Base-by-base conservation (phyloP, 2,113 vertebrate genomes). In the Geococcyx californianus region DNA sequence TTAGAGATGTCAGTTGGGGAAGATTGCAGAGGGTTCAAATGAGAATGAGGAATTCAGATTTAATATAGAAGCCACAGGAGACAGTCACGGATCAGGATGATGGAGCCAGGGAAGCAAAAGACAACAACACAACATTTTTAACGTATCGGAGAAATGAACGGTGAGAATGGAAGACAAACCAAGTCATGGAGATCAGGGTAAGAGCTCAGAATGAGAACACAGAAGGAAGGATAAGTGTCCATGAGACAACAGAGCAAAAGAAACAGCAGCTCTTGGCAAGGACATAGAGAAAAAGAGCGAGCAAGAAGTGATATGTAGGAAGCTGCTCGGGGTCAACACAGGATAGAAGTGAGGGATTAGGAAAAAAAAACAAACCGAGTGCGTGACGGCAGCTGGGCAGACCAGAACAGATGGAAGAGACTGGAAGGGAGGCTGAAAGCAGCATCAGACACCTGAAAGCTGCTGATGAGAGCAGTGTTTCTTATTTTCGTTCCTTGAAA, bases 151-250 rank as follows among this genome's bases (percentile, higher is more conserved):
- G 52, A 85, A 91, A 69, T 11, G 6, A 88, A 89, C 9, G 52
- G 44, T 75, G 92, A 90, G 64, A 91, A 90, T 13, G 51, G 78
- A 69, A 68, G 79, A 95, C 34, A 90, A 79, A 87, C 10, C 56
- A 84, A 93, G 56, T 75, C 44, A 94, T 2, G 4, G 72, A 91
- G 67, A 83, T n/a, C 68, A 92, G 94, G 75, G 45, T 83, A 85
- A 85, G 76, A 95, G 64, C 68, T 59, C 2, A 3, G 44, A 88
- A 31, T 44, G 47, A 64, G n/a, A 80, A 95, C 33, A 93, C 24
- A 88, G 87, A 84, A 85, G 29, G 63, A 87, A 51, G 31, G 68
- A 95, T 90, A 94, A 89, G 25, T 56, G 91, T 93, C 76, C 72
- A 77, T 28, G 64, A 92, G 79, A 88, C 64, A 93, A 52, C 6